These are phyloP conservation scores for Cinara cedri DNA, from an alignment of 2,888 invertebrate genomes.

Conservation along the genomic window DNA sequence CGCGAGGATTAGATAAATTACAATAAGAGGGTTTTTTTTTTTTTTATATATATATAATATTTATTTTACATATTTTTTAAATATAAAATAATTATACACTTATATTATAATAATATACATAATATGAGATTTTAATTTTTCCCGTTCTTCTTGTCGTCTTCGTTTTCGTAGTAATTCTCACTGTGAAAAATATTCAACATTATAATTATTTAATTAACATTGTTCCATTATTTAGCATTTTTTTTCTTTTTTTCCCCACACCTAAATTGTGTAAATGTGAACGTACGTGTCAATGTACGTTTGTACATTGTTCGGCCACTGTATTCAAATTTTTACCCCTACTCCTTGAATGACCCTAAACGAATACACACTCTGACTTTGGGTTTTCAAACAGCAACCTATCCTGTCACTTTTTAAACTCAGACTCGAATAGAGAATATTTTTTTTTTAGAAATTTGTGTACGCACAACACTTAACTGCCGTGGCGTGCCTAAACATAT, in stretches of 20 bases:
- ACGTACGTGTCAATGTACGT: no score
- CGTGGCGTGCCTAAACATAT: no score
- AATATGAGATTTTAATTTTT: constrained; percentile 57
- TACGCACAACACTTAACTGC: no score
- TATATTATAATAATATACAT: constrained; percentile 21
- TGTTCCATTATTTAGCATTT: not conserved
- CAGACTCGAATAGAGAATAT: no score
- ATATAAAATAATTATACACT: constrained; percentile 27
- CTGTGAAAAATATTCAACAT: constrained; percentile 65
- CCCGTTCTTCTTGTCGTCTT: constrained; percentile 61
- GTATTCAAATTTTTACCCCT: no score
- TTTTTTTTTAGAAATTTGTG: no score
- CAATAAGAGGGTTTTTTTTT: not conserved
- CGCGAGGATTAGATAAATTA: not conserved
- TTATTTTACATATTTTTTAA: constrained; percentile 31
- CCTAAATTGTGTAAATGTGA: not conserved
- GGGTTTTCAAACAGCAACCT: no score
- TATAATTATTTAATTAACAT: not conserved
- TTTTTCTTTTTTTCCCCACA: not conserved
- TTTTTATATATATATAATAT: constrained; percentile 11
- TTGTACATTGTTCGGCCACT: no score
- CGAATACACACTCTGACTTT: no score
- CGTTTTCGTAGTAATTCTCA: constrained; percentile 73
- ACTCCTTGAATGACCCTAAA: no score
- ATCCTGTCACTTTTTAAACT: no score